phyloP scores from a whole-genome alignment of 2,113 vertebrate species.

The Scortum barcoo region DNA sequence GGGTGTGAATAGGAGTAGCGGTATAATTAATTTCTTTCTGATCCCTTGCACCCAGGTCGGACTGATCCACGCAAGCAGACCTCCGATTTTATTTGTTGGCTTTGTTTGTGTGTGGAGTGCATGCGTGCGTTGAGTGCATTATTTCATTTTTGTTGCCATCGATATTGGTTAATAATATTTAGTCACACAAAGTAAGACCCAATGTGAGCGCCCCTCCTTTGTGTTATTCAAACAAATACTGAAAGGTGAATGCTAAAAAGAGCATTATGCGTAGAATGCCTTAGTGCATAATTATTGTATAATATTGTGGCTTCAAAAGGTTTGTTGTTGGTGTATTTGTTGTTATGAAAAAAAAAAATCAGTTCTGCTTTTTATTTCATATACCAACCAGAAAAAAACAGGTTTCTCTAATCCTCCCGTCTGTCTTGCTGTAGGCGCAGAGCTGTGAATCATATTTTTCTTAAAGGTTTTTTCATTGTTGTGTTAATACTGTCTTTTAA shows the following conservation, averaged over 20 bases:
- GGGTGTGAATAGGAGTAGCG: constrained; percentile 47
- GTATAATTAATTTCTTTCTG: constrained; percentile 74
- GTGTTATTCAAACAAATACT: constrained; percentile 54
- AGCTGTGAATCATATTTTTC: constrained; percentile 41
- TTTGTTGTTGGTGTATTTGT: constrained; percentile 53
- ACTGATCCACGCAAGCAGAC: constrained; percentile 26
- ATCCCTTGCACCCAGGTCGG: constrained; percentile 55
- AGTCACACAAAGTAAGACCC: constrained; percentile 36
- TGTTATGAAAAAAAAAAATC: constrained; percentile 17
- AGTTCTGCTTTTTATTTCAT: constrained; percentile 27
- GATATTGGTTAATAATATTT: constrained; percentile 51
- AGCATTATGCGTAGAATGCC: constrained; percentile 19
- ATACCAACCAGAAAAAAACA: constrained; percentile 41
- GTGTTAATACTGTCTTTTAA: constrained; percentile 37
- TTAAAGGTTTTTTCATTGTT: constrained; percentile 18
- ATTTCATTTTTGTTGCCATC: constrained; percentile 21
- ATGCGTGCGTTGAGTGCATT: constrained; percentile 11
- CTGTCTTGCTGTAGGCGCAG: constrained; percentile 29
- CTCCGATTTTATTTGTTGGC: constrained; percentile 30
- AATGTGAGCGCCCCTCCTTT: constrained; percentile 37
- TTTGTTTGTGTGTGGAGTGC: constrained; percentile 41
- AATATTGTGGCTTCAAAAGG: constrained; percentile 37
- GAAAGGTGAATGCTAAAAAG: constrained; percentile 42
- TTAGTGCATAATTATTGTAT: constrained; percentile 47
- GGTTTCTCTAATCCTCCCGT: constrained; percentile 42